These are phyloP conservation scores for Osmerus eperlanus DNA, from an alignment of 2,113 vertebrate genomes.

Conservation along the genomic window DNA sequence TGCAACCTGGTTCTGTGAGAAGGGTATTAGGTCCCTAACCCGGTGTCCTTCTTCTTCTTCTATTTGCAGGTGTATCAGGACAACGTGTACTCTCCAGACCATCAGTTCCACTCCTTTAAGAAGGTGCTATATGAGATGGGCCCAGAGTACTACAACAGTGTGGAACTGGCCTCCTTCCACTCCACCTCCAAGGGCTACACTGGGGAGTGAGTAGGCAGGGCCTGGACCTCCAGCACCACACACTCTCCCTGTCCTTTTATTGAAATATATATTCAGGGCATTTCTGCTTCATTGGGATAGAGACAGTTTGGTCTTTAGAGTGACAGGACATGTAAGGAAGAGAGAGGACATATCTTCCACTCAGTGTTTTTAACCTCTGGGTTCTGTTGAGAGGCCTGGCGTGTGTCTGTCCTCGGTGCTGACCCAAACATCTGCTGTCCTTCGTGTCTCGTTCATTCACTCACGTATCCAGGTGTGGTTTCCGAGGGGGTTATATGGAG, in stretches of 20 bases:
- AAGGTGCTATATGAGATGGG: conserved; percentile 91
- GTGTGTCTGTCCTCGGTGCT: too few relatives aligned
- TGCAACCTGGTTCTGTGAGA: neutral
- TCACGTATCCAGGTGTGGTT: conserved; percentile 78
- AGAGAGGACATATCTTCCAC: too few relatives aligned
- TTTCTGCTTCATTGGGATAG: too few relatives aligned
- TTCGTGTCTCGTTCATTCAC: neutral
- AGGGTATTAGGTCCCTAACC: neutral
- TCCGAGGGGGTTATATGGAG: conserved; percentile 89
- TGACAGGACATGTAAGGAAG: too few relatives aligned
- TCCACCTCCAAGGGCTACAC: conserved; percentile 92
- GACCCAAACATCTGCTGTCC: too few relatives aligned
- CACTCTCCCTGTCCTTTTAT: too few relatives aligned
- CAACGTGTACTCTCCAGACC: conserved; percentile 84
- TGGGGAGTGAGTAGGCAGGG: conserved; percentile 82
- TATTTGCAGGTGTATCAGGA: conserved; percentile 81
- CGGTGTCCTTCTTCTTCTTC: neutral
- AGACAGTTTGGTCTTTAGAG: too few relatives aligned
- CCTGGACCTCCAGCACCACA: too few relatives aligned
- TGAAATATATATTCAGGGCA: too few relatives aligned
- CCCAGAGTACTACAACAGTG: conserved; percentile 71
- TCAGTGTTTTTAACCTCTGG: too few relatives aligned
- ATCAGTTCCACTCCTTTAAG: conserved; percentile 91
- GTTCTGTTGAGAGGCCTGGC: too few relatives aligned
- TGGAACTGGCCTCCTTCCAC: conserved; percentile 89